These are phyloP conservation scores for Probaryconus sp. DNA, from an alignment of 1,140 invertebrate genomes.

Conservation along the genomic window DNA sequence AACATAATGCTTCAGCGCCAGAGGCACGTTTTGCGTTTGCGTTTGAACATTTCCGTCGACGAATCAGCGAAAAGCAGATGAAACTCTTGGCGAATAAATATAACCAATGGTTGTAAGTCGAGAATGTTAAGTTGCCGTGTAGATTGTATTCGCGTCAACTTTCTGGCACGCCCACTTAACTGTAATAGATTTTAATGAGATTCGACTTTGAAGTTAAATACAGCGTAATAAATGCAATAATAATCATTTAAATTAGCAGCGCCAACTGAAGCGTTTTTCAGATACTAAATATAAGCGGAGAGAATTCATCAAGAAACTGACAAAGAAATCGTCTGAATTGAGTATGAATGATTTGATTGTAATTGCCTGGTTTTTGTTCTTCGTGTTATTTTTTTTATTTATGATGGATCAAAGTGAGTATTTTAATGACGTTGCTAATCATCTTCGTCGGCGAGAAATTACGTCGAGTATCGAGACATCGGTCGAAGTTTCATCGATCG, in stretches of 20 bases:
- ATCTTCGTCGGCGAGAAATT: slow-evolving; percentile 13
- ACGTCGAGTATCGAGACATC: slow-evolving; percentile 11
- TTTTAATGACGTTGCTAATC: no score
- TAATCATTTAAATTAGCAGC: slow-evolving; percentile 45
- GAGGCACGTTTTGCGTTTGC: slow-evolving; percentile 61
- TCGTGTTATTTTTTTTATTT: slow-evolving; percentile 27
- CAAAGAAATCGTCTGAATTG: slow-evolving; percentile 16
- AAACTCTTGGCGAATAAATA: slow-evolving; percentile 61
- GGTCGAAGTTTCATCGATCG: slow-evolving; percentile 40
- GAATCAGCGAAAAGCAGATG: slow-evolving; percentile 56
- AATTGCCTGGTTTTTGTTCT: slow-evolving; percentile 8
- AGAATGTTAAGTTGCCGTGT: slow-evolving; percentile 56
- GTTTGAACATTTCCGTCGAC: slow-evolving; percentile 60
- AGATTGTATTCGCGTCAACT: slow-evolving; percentile 55
- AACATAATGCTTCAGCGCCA: slow-evolving; percentile 61
- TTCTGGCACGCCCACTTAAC: slow-evolving; percentile 46
- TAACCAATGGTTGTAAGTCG: slow-evolving; percentile 56
- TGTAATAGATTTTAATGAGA: slow-evolving; percentile 57
- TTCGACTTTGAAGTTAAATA: slow-evolving; percentile 55
- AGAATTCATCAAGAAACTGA: slow-evolving; percentile 30
- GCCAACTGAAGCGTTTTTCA: slow-evolving; percentile 26
- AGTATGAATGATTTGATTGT: slow-evolving; percentile 23
- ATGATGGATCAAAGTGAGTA: no score
- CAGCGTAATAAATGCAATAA: slow-evolving; percentile 45
- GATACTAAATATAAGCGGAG: slow-evolving; percentile 21